Evolutionary conservation across 2,797 vertebrate species (phyloP).

Genomic region (Euthynnus affinis): DNA sequence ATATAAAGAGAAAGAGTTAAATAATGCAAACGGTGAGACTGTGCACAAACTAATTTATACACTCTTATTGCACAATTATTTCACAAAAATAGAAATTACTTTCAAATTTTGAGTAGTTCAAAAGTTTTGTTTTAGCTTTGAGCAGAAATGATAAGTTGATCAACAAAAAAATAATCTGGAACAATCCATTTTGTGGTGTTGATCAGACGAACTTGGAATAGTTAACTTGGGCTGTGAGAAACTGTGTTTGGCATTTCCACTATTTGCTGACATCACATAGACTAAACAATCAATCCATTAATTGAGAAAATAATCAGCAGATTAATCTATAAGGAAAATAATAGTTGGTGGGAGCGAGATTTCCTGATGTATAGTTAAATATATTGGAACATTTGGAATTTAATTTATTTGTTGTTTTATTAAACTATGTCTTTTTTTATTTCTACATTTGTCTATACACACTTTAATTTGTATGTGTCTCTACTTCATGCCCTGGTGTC

Average conservation of each 20-base stretch:
- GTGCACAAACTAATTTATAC: background rate
- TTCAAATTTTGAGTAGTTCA: background rate
- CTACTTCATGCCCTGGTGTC: background rate
- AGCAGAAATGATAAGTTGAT: background rate
- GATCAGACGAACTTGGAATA: background rate
- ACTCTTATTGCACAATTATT: background rate
- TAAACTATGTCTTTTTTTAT: background rate
- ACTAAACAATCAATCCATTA: background rate
- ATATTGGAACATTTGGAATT: background rate
- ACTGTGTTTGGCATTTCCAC: too few species aligned
- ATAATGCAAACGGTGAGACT: background rate
- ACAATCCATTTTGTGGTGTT: background rate
- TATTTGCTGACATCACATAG: background rate
- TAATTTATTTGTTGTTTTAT: background rate
- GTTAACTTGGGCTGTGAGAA: background rate
- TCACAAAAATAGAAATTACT: background rate
- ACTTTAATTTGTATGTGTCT: background rate
- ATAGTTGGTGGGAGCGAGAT: background rate
- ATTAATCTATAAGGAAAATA: background rate
- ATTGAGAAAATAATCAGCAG: background rate
- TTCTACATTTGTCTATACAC: background rate
- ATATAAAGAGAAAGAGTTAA: background rate
- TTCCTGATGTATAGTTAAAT: background rate
- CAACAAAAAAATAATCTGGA: background rate
- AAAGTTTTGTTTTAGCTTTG: conserved; percentile 2